Conservation (phyloP, 2,113 vertebrate species). For the Otolemur garnettii region DNA sequence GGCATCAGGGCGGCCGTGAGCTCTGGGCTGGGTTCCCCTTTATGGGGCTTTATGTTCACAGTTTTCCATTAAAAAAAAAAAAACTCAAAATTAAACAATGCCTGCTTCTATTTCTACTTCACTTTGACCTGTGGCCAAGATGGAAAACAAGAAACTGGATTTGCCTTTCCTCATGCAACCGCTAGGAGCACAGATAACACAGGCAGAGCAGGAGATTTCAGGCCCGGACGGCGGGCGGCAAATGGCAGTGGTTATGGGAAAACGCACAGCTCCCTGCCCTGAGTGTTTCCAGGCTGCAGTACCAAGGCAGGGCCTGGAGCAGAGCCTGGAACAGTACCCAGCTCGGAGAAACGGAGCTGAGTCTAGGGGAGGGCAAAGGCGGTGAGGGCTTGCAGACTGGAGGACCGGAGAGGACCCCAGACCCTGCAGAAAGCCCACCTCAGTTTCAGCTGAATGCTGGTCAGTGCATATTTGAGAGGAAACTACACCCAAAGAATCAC, state of each 20-base stretch:
- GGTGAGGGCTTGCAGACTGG: rapidly evolving
- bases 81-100: not conserved
- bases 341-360: rapidly evolving
- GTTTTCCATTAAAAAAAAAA: not conserved
- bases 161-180: not conserved
- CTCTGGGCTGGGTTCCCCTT: rapidly evolving
- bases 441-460: rapidly evolving
- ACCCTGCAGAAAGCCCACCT: not conserved
- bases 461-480: rapidly evolving
- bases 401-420: not conserved
- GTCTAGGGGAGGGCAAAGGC: not conserved
- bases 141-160: not conserved
- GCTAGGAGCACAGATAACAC: not conserved
- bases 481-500: not conserved
- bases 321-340: rapidly evolving
- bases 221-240: not conserved
- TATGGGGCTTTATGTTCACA: not conserved
- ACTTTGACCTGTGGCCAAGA: not conserved
- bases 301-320: rapidly evolving
- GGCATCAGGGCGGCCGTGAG: rapidly evolving
- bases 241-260: too few relatives aligned
- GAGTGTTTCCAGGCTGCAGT: rapidly evolving
- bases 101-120: not conserved
- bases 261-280: rapidly evolving
- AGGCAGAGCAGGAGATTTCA: not conserved